phyloP scores from a whole-genome alignment of 2,888 invertebrate genomes.

The Cyrtodaria siliqua region DNA sequence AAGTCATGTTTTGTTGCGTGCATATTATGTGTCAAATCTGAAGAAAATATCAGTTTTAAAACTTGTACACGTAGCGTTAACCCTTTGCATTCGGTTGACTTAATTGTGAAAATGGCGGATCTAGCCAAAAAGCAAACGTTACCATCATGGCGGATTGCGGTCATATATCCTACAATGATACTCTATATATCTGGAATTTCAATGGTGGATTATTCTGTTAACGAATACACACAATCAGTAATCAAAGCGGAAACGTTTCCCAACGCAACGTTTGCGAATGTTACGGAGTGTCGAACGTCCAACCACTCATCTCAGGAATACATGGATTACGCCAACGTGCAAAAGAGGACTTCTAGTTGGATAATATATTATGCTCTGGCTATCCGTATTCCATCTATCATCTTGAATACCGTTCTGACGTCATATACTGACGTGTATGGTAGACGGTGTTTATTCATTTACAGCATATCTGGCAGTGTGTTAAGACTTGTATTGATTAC shows the following conservation, averaged over 20 bases:
- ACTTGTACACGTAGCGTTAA: too few species aligned
- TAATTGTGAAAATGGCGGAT: too few species aligned
- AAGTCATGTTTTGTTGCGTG: too few species aligned
- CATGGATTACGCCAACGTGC: background rate
- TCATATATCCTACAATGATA: background rate
- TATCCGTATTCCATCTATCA: background rate
- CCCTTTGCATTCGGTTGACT: too few species aligned
- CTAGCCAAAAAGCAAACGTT: too few species aligned
- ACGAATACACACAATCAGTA: background rate
- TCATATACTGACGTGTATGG: conserved; percentile 2
- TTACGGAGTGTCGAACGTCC: background rate
- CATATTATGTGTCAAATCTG: too few species aligned
- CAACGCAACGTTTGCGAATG: background rate
- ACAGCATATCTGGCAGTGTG: background rate
- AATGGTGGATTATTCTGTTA: conserved; percentile 3
- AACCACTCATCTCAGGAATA: background rate
- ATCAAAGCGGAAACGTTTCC: background rate
- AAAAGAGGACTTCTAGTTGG: background rate
- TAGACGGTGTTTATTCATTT: background rate
- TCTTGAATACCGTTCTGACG: background rate
- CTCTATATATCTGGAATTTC: background rate
- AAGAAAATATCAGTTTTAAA: too few species aligned
- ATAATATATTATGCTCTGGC: conserved; percentile 2
- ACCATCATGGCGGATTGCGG: background rate
- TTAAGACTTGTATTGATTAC: background rate